Base-by-base conservation (phyloP, 1,140 invertebrate genomes). In the Zaprionus nigranus region DNA sequence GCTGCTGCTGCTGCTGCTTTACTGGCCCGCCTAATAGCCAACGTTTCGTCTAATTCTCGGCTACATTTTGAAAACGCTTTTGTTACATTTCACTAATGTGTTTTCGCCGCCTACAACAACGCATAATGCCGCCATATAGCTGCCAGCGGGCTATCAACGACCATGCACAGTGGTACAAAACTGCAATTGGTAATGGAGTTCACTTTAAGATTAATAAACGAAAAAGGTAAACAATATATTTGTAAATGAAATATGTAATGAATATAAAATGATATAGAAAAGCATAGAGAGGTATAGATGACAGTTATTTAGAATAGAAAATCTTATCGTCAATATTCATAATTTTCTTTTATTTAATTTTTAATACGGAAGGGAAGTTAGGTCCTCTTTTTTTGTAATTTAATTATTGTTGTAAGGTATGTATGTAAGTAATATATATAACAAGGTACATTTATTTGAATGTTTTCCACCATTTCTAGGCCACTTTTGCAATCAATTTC, bases 31-130 rank as follows among this genome's bases (percentile, higher is more conserved):
- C 67, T 75, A 71, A 70, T 75, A 75, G 73, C 73, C 46, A 71
- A 59, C 67, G 60, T 71, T 75, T 70, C 72, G 53, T 63, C 59
- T 63, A 75, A 75, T 70, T 75, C 73, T 70, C 38, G 20, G 67
- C 51, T 38, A 54, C 51, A 58, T 51, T 62, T 75, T 26, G 40
- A 66, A 75, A 59, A 30, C 53, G 72, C 65, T 58, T 69, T 75
- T 69, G 72, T 75, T 75, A 70, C 72, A 70, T 70, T 70, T 59
- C 65, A 69, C 72, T 75, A 75, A 75, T 75, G 72, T 75, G 56
- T 68, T 69, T 62, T 49, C 51, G 53, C 65, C 51, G 53, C 65
- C 65, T 38, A 67, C 62, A 66, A 61, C 56, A 68, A 56, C 51
- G 58, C 59, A 62, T 69, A 57, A 75, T 75, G 72, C 72, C 65